Evolutionary conservation across 64 coral and sea anemone species (phyloP), one percentile per base, ranked within the genome.

Genomic region (Pachyseris speciosa): DNA sequence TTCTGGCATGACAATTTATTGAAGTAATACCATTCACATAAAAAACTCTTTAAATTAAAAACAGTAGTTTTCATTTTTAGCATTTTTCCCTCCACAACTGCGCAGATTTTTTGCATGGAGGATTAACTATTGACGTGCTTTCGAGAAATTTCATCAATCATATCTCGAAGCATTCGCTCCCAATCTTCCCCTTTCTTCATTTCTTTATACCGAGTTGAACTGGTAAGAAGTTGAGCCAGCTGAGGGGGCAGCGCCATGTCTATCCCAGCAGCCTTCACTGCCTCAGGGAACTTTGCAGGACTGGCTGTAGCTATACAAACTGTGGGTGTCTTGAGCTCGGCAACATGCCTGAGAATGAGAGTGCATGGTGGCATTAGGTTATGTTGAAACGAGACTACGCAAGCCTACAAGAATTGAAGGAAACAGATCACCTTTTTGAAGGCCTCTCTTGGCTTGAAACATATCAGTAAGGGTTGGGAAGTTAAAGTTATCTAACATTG

Each of bases 101-200:
- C n/a, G n/a, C n/a, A n/a, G n/a, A n/a, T n/a, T n/a, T n/a, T n/a
- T n/a, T n/a, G n/a, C 17, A 39, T 25, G 26, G 22, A 2, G 2
- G 2, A 1, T 71, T 3, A 39, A 39, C 19, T 36, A 5, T 57
- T 57, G 53, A 31, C 19, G n/a, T 4, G 77, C 7, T 80, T 80
- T 7, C 22, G 20, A 30, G 77, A 80, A 40, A 96, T 93, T 58
- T 93, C 86, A 61, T 68, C 48, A n/a, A 98, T 93, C 16, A 72
- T 94, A 25, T 37, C 66, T 51, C 73, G 73, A n/a, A 98, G 43
- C 29, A 98, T 92, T 71, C 49, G 58, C 22, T 86, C 39, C 96
- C 96, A 98, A 63, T 98, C 81, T 5, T 98, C 96, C 53, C 53
- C 58, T 77, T 80, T 84, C 27, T 64, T 90, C 89, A 98, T 92